Base-by-base conservation (phyloP, 92 coral and sea anemone species). In the Virgularia gustaviana region DNA sequence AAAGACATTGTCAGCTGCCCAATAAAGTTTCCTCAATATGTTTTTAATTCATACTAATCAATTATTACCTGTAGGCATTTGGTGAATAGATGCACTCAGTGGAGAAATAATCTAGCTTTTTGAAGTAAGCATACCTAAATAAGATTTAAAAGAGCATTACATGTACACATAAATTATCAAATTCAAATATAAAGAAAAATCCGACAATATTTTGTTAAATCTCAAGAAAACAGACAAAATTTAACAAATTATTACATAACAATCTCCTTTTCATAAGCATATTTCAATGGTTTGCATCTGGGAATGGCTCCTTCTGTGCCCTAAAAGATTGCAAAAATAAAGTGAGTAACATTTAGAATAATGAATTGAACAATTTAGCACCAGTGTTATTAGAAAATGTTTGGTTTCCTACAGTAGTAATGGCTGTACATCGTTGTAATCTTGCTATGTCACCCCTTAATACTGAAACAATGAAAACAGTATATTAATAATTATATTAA, bases 51-150 rank as follows among this genome's bases (percentile, higher is more conserved):
- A 18, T 22, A 5, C 33, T 25, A 76, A 19, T 1, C 8, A 30
- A 32, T 9, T 6, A 66, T 63, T 62, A 91, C 96, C 97, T 80
- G 87, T 92, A 92, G 18, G 98, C 98, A 72, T 92, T 92, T 8
- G 98, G 98, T 25, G 98, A 92, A 68, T 92, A 92, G 60, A 92
- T 92, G 65, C 98, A 92, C 54, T 92, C 98, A 0, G 98, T 92
- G 9, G 98, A 92, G 60, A 92, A 92, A 75, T 92, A 92, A 59
- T 92, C 98, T 76, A 92, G 62, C 62, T 92, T 92, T 71, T 92
- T 92, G 72, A 92, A 92, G 67, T 92, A 92, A 0, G 98, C 98
- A 63, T 92, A 91, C 97, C 97, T 91, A 45, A 11, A 9, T 2
- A 60, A 13, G 0, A 29, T 31, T 11, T 9, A 35, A 32, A 55